These are phyloP conservation scores for Lacerta viridis DNA, from an alignment of 2,797 vertebrate species.

Conservation along the genomic window DNA sequence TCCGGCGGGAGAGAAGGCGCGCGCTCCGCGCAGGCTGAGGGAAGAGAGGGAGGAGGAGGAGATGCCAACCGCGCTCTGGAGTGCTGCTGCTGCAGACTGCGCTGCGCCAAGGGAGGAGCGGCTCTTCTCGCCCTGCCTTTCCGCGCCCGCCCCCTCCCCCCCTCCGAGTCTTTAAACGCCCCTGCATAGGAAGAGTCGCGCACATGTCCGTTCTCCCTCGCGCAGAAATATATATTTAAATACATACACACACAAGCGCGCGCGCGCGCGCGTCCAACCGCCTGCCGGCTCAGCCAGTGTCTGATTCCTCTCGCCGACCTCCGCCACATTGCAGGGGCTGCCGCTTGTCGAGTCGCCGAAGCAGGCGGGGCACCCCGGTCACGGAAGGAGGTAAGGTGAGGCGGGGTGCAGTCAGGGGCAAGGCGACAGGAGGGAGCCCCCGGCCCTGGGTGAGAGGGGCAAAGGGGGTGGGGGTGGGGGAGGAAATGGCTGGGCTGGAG, in stretches of 20 bases:
- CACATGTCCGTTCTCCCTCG: constrained; percentile 67
- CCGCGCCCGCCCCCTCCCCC: constrained; percentile 43
- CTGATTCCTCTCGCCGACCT: neutral
- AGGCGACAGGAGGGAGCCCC: neutral
- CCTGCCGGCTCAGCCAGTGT: constrained; percentile 8
- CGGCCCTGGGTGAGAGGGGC: neutral
- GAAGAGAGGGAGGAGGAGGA: neutral
- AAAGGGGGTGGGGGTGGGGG: no score
- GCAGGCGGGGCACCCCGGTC: constrained; percentile 16
- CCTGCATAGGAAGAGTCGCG: constrained; percentile 60
- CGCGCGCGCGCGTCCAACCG: constrained; percentile 8
- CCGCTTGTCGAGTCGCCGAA: neutral
- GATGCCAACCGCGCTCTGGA: no score
- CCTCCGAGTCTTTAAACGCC: constrained; percentile 65
- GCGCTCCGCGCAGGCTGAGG: neutral
- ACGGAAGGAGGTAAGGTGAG: constrained; percentile 26
- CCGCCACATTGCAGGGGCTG: constrained; percentile 7
- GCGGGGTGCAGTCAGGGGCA: neutral
- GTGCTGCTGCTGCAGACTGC: constrained; percentile 48
- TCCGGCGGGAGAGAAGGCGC: neutral
- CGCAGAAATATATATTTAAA: neutral
- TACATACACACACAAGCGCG: neutral
- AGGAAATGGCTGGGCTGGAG: neutral
- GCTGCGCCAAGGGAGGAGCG: constrained; percentile 72
- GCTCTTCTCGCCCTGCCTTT: constrained; percentile 35